These are phyloP conservation scores for Harpegnathos saltator DNA, from an alignment of 1,140 invertebrate species.

Conservation along the genomic window DNA sequence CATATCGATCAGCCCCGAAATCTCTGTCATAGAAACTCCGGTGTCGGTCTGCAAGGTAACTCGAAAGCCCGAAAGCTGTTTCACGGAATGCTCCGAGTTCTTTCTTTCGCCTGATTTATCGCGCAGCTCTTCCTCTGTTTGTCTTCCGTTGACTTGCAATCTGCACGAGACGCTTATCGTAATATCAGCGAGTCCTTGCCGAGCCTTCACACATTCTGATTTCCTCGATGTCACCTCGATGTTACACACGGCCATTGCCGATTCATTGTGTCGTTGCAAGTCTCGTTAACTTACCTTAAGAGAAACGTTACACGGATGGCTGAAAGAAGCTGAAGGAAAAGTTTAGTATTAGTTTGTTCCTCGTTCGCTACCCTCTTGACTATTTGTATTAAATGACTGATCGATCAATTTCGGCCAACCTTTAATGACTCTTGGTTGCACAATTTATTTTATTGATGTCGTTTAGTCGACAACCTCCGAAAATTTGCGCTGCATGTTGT, in stretches of 20 bases:
- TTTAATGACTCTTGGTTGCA: too few species aligned
- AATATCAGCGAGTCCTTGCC: conserved; percentile 15
- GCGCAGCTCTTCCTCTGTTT: conserved; percentile 23
- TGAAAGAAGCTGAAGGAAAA: neutral
- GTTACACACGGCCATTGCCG: neutral
- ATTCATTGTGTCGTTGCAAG: neutral
- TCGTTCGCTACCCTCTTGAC: neutral
- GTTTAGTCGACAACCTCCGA: neutral
- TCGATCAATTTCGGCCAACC: neutral
- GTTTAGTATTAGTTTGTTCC: neutral
- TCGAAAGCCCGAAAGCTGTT: conserved; percentile 73
- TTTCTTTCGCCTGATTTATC: conserved; percentile 62
- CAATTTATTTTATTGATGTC: neutral
- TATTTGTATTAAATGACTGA: neutral
- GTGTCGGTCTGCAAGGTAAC: conserved; percentile 89
- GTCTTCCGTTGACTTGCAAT: conserved; percentile 6
- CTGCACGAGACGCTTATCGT: conserved; percentile 45
- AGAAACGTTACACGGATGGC: neutral
- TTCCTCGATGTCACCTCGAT: conserved; percentile 14
- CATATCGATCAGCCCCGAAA: conserved; percentile 87
- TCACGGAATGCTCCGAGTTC: conserved; percentile 69
- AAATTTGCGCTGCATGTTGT: neutral
- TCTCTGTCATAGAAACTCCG: conserved; percentile 88
- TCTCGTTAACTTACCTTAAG: conserved; percentile 2
- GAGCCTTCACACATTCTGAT: neutral